Evolutionary conservation across 2,888 invertebrate genomes (phyloP).

Genomic region (Euproctis similis): DNA sequence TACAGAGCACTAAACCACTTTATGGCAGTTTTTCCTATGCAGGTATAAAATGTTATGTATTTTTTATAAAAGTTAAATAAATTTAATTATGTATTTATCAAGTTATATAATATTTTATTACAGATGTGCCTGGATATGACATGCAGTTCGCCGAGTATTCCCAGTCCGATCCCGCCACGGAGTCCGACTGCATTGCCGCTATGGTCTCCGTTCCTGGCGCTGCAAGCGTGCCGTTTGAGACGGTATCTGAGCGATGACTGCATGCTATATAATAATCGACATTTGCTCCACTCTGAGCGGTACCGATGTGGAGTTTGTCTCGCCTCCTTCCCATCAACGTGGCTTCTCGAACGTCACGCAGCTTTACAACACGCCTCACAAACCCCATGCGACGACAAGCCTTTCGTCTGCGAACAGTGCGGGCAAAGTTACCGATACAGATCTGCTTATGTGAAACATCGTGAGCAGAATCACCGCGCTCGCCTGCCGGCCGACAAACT

Average conservation of each 20-base stretch:
- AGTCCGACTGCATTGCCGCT: constrained; percentile 56
- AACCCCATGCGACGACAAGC: constrained; percentile 84
- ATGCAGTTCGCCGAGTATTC: constrained; percentile 43
- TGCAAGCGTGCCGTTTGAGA: constrained; percentile 65
- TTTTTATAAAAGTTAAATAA: no score
- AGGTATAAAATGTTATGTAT: no score
- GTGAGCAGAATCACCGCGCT: constrained; percentile 92
- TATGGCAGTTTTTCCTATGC: no score
- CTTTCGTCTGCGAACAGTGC: constrained; percentile 93
- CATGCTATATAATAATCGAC: constrained; percentile 60
- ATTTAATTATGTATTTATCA: no score
- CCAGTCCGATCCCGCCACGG: constrained; percentile 49
- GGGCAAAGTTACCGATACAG: constrained; percentile 92
- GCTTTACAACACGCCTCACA: constrained; percentile 86
- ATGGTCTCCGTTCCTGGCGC: constrained; percentile 65
- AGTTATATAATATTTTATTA: constrained; percentile 21
- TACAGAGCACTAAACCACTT: not conserved
- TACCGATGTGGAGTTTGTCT: constrained; percentile 88
- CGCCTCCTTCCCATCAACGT: constrained; percentile 90
- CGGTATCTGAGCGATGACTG: constrained; percentile 70
- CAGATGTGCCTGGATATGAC: constrained; percentile 70
- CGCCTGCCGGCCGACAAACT: constrained; percentile 91
- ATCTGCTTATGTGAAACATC: constrained; percentile 83
- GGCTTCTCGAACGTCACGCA: constrained; percentile 90
- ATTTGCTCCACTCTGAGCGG: constrained; percentile 52